These are phyloP conservation scores for Crepidodera aurea DNA, from an alignment of 2,888 invertebrate genomes.

Conservation along the genomic window DNA sequence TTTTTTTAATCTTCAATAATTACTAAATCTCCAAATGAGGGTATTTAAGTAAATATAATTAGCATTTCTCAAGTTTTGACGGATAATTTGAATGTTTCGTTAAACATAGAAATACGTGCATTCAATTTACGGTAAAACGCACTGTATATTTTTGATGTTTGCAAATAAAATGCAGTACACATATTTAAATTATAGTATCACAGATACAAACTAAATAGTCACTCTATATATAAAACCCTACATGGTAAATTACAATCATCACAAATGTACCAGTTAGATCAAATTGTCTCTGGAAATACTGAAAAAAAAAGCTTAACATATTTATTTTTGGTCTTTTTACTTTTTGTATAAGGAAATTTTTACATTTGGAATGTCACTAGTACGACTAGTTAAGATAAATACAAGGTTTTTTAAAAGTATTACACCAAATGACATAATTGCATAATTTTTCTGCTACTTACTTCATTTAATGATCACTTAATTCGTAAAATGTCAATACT, in stretches of 20 bases:
- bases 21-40: no score
- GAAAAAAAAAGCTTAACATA: not conserved
- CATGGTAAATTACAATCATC: constrained; percentile 1
- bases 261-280: constrained; percentile 7
- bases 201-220: constrained; percentile 29
- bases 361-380: constrained; percentile 2
- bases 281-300: constrained; percentile 1
- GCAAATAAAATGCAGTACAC: constrained; percentile 21
- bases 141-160: constrained; percentile 4
- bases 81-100: no score
- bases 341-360: not conserved
- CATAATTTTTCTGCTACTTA: no score
- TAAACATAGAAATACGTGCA: no score
- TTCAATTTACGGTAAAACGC: no score
- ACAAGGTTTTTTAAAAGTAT: not conserved
- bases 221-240: constrained; percentile 2
- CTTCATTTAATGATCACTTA: no score
- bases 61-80: no score
- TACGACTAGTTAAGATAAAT: not conserved
- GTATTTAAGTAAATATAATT: no score
- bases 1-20: no score
- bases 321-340: not conserved
- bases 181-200: constrained; percentile 29
- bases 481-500: no score
- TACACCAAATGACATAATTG: no score